Base-by-base conservation (phyloP, 2,113 vertebrate species). In the Eleginops maclovinus region DNA sequence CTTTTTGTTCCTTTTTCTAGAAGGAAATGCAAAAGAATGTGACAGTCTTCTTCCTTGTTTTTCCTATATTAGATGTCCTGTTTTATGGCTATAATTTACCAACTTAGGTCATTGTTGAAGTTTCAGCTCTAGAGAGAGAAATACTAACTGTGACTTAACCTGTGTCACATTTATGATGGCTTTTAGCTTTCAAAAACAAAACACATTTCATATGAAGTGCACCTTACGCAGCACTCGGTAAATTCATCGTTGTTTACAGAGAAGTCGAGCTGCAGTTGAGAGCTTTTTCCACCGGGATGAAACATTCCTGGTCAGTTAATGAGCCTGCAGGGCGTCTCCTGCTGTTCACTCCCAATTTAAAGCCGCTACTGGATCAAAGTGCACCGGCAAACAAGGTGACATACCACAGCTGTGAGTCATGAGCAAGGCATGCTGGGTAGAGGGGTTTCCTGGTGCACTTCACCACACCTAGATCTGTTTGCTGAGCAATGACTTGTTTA, bases 291-390 rank as follows among this genome's bases (percentile, higher is more conserved):
- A 15, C 59, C 1, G 1, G 62, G 24, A 53, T 40, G 53, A 65
- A 84, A 75, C 60, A 59, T 41, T 61, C 24, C 47, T 70, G 49
- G 22, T 68, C 49, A 53, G 24, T 75, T 74, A 75, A 80, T 28
- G 31, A 65, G 49, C 60, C 63, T 72, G 62, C 44, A 71, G 74
- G 84, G 70, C 31, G n/a, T 53, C 62, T 77, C 72, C 73, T 55
- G 22, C 60, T 19, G 4, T 31, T 80, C 59, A 15, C 64, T 84
- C 83, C 69, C 62, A 72, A 24, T 77, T 70, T 67, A 60, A 60
- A 87, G 79, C 26, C 53, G 26, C 44, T 61, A n/a, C 50, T 78
- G 66, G 82, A 72, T 84, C 83, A 86, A 84, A 87, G 87, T 83
- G 50, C 72, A 82, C 13, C 50, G 47, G 24, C n/a, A 47, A 31